Conservation (phyloP, 1,140 invertebrate species). For the Drosophila repletoides region DNA sequence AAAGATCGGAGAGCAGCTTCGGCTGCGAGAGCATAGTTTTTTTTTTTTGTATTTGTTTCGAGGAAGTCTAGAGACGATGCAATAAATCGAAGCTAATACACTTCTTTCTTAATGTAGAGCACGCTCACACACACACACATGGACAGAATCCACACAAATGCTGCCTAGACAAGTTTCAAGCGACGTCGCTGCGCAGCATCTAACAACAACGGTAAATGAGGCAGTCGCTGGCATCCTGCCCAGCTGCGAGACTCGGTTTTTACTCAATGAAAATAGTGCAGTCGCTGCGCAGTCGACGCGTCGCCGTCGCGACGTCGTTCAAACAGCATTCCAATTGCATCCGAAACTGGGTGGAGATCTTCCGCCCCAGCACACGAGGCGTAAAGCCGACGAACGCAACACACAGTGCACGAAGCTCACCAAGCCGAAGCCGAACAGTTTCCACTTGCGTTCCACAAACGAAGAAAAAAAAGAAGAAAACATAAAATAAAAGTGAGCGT, state of each 20-base stretch:
- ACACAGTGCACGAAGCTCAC: constrained; percentile 1
- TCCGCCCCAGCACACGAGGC: constrained; percentile 75
- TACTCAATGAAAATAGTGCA: constrained; percentile 71
- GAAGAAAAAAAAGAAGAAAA: constrained; percentile 1
- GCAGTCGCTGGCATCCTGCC: constrained; percentile 65
- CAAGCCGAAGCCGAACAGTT: constrained; percentile 20
- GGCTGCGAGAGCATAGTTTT: not conserved
- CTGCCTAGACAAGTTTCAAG: constrained; percentile 72
- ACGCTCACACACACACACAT: constrained; percentile 17
- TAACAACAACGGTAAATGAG: constrained; percentile 68
- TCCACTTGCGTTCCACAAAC: constrained; percentile 54
- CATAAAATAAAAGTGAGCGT: constrained; percentile 50
- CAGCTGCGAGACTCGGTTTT: constrained; percentile 45
- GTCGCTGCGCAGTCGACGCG: constrained; percentile 33
- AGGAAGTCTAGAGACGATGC: constrained; percentile 58
- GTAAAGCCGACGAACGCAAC: constrained; percentile 5
- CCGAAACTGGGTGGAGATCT: constrained; percentile 82
- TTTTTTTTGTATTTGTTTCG: no score
- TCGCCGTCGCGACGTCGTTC: constrained; percentile 29
- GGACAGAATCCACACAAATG: constrained; percentile 5
- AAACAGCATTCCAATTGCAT: constrained; percentile 73
- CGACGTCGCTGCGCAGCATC: constrained; percentile 14
- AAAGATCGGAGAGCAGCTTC: not conserved
- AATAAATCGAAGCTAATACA: constrained; percentile 81
- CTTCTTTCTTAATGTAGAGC: constrained; percentile 81